A percentile compares a stretch with the other conserved stretches of the same genome.
phyloP scores from a whole-genome alignment of 2,113 vertebrate species.

The Bufo bufo region DNA sequence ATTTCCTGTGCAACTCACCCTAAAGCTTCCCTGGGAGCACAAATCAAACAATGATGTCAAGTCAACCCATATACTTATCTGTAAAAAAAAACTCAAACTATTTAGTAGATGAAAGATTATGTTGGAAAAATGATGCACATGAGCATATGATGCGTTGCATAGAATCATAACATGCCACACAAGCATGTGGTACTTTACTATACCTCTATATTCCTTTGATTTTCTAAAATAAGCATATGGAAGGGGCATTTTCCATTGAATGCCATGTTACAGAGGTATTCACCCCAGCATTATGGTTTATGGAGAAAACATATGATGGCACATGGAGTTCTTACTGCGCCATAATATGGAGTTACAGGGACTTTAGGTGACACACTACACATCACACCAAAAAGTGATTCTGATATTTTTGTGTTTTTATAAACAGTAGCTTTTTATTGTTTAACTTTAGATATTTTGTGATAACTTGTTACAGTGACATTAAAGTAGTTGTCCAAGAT shows the following conservation, averaged over 20 bases:
- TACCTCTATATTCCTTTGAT: background rate
- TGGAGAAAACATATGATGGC: background rate
- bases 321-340: background rate
- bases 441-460: no score
- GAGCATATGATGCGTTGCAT: background rate
- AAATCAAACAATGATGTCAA: slow-evolving; percentile 35
- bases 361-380: background rate
- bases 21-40: slow-evolving; percentile 37
- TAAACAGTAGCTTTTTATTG: background rate
- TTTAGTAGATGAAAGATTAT: background rate
- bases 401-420: background rate
- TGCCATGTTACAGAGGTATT: background rate
- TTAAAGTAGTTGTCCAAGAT: no score
- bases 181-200: background rate
- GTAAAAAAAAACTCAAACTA: background rate
- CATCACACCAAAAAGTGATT: background rate
- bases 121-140: background rate
- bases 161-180: background rate
- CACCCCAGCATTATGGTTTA: background rate
- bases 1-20: slow-evolving; percentile 17
- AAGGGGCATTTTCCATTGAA: background rate
- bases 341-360: background rate
- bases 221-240: background rate
- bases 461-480: no score
- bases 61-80: slow-evolving; percentile 32